Conservation (phyloP, 1,140 invertebrate genomes). For the Hypsibius dujardini region DNA sequence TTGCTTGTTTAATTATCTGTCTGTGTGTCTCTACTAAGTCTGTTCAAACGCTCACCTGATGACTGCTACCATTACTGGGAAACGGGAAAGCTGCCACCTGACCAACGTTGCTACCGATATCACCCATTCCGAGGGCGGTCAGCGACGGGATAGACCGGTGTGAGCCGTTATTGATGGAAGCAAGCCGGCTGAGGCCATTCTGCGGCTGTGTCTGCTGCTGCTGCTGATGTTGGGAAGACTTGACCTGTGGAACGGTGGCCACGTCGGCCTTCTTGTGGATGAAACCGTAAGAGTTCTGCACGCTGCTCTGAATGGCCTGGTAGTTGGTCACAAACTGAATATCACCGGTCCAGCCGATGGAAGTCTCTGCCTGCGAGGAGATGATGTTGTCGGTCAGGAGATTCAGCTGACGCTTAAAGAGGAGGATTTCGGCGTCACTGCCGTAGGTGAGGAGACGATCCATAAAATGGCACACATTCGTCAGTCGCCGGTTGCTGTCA, state of each 20-base stretch:
- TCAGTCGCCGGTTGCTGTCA: conserved; percentile 58
- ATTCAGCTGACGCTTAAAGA: conserved; percentile 83
- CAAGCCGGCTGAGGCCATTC: not conserved
- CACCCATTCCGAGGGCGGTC: not conserved
- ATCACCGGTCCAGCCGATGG: conserved; percentile 36
- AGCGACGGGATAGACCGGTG: conserved; percentile 10
- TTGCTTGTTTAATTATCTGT: no score
- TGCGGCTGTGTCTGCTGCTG: not conserved
- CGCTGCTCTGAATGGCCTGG: conserved; percentile 78
- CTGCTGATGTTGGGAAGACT: not conserved
- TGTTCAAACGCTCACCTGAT: no score
- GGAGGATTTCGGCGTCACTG: conserved; percentile 65
- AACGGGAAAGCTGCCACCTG: no score
- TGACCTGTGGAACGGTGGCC: not conserved
- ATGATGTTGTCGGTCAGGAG: not conserved
- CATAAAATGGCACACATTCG: conserved; percentile 60
- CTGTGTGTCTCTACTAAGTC: no score
- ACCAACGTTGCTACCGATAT: not conserved
- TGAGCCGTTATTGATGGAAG: not conserved
- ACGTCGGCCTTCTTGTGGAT: conserved; percentile 54
- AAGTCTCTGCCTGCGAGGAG: not conserved
- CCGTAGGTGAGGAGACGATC: conserved; percentile 75
- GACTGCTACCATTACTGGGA: no score
- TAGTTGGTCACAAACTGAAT: conserved; percentile 91
- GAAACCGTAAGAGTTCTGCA: conserved; percentile 86